Percentiles rank a stretch among this genome's conserved stretches.
Evolutionary conservation across 2,113 vertebrate species (phyloP).

Genomic region (Ibidorhyncha struthersii): DNA sequence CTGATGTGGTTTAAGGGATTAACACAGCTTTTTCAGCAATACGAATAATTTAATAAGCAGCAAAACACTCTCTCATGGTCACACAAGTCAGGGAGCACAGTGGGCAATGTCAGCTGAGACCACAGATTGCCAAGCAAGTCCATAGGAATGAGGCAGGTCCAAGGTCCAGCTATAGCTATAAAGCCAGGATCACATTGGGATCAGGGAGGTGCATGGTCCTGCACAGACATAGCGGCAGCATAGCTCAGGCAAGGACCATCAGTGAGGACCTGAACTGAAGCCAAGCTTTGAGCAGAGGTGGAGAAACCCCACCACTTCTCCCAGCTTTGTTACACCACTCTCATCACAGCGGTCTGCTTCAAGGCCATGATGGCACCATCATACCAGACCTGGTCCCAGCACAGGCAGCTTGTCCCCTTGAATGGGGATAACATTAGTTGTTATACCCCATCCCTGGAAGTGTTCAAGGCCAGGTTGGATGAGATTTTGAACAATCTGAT

Average conservation of each 20-base stretch:
- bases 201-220: neutral
- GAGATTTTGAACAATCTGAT: neutral
- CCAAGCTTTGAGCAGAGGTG: neutral
- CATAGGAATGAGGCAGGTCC: neutral
- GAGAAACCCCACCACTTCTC: neutral
- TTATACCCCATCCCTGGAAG: neutral
- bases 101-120: neutral
- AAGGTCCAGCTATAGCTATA: neutral
- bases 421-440: neutral
- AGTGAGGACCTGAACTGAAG: neutral
- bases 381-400: neutral
- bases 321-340: neutral
- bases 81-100: neutral
- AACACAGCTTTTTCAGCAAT: neutral
- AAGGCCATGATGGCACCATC: neutral
- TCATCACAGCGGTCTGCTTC: rapidly evolving
- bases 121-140: neutral
- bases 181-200: neutral
- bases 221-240: neutral
- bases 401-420: neutral
- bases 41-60: neutral
- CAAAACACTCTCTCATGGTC: neutral
- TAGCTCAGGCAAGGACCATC: neutral
- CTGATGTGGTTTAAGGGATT: neutral
- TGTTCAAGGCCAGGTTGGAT: neutral